Evolutionary conservation across 2,888 invertebrate species (phyloP), one percentile per base, ranked within the genome.

Genomic region (Hydraecia micacea): DNA sequence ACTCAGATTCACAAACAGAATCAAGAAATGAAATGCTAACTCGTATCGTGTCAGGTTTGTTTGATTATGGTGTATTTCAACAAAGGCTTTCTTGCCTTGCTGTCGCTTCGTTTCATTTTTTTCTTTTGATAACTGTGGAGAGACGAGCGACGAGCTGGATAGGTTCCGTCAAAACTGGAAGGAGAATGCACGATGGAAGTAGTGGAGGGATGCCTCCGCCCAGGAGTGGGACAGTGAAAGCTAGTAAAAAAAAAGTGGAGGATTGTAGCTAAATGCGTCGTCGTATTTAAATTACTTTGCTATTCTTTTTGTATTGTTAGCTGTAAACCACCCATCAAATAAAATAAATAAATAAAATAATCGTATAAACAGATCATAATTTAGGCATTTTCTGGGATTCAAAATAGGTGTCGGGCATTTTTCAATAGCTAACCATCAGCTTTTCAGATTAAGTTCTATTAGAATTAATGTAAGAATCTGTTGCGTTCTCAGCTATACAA

Each of bases 401-500:
- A 73, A 46, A 25, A 80, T 28, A 28, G 39, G 39, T 21, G 15
- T 39, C 28, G 18, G 13, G 1, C 0, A 49, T 42, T 52, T 28
- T 42, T 21, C 9, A 18, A 7, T 18, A 15, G 32, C 21, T 28
- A 2, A 15, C 25, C 5, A 25, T 58, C 58, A n/a, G 55, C n/a
- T 55, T 52, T 52, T 8, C 52, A 52, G 6, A 49, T 49, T n/a
- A 58, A 39, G 46, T n/a, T n/a, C n/a, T n/a, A n/a, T n/a, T 58
- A 39, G 21, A 82, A 82, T 75, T 66, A 66, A n/a, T 25, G 39
- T 60, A 75, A n/a, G 42, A 83, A 83, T 77, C 39, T 13, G 15
- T 36, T 9, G 28, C 83, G 49, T 83, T 66, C 49, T 65, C 49
- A 77, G 32, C 60, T 76, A 83, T 60, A 60, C 28, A 66, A 83